Percentiles rank a stretch among this genome's conserved stretches.
These are phyloP conservation scores for Verasper variegatus DNA, from an alignment of 2,113 vertebrate species.

Conservation along the genomic window DNA sequence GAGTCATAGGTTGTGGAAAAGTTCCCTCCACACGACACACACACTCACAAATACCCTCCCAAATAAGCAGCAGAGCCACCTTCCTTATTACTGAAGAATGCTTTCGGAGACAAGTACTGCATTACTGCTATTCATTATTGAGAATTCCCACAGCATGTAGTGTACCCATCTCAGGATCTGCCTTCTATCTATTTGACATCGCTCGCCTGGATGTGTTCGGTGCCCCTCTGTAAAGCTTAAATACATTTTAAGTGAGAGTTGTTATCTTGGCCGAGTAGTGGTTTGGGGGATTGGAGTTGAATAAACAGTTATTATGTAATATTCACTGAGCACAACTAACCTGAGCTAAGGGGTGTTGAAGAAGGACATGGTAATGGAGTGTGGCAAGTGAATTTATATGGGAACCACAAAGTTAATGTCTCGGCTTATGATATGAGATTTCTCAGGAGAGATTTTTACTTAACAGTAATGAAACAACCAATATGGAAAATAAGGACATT, in stretches of 20 bases:
- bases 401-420: neutral
- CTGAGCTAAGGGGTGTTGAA: slow-evolving; percentile 13
- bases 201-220: slow-evolving; percentile 30
- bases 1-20: slow-evolving; percentile 50
- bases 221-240: slow-evolving; percentile 20
- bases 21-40: slow-evolving; percentile 4
- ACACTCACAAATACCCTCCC: slow-evolving; percentile 31
- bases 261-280: slow-evolving; percentile 11
- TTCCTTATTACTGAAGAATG: slow-evolving; percentile 58
- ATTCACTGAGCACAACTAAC: slow-evolving; percentile 12
- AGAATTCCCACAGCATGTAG: slow-evolving; percentile 47
- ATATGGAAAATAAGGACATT: neutral
- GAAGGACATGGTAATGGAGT: neutral
- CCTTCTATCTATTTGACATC: slow-evolving; percentile 41
- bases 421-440: neutral
- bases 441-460: neutral
- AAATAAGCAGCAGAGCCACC: slow-evolving; percentile 31
- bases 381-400: neutral
- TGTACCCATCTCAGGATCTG: slow-evolving; percentile 24
- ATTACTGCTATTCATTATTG: slow-evolving; percentile 57
- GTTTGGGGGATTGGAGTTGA: slow-evolving; percentile 28
- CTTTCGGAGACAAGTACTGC: slow-evolving; percentile 45
- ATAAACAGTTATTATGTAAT: slow-evolving; percentile 35
- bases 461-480: neutral
- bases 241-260: slow-evolving; percentile 40